Evolutionary conservation across 2,888 invertebrate genomes (phyloP).

Genomic region (Strigamia maritima): DNA sequence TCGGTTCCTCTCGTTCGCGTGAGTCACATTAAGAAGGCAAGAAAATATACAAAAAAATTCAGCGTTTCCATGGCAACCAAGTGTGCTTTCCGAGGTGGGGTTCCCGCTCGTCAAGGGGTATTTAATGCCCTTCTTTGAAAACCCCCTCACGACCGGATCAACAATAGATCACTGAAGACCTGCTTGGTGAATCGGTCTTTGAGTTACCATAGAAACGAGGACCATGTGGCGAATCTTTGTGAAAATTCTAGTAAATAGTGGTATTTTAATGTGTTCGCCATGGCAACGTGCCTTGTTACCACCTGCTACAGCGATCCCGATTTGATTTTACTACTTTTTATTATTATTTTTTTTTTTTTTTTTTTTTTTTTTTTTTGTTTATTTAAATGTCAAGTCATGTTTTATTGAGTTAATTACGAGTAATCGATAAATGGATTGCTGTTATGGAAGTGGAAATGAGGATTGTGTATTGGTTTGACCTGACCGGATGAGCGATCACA

Average conservation of each 20-base stretch:
- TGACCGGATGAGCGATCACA: neutral
- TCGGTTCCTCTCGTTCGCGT: no score
- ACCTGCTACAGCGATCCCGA: neutral
- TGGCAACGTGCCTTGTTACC: neutral
- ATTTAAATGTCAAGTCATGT: no score
- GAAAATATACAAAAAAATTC: neutral
- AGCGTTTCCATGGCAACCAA: neutral
- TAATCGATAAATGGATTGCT: neutral
- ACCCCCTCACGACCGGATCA: constrained; percentile 8
- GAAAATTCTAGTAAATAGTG: no score
- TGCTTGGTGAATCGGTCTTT: neutral
- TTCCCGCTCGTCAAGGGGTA: neutral
- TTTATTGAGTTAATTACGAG: neutral
- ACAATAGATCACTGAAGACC: neutral
- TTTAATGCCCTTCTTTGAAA: constrained; percentile 11
- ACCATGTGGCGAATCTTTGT: neutral
- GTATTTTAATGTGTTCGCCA: no score
- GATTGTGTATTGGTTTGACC: constrained; percentile 4
- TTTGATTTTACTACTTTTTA: neutral
- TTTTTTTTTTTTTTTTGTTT: neutral
- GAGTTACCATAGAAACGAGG: neutral
- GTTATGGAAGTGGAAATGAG: neutral
- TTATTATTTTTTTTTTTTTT: neutral
- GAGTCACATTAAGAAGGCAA: neutral
- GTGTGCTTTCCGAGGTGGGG: neutral